Conservation (phyloP, 1,140 invertebrate species). For the Ceratosolen solmsi region DNA sequence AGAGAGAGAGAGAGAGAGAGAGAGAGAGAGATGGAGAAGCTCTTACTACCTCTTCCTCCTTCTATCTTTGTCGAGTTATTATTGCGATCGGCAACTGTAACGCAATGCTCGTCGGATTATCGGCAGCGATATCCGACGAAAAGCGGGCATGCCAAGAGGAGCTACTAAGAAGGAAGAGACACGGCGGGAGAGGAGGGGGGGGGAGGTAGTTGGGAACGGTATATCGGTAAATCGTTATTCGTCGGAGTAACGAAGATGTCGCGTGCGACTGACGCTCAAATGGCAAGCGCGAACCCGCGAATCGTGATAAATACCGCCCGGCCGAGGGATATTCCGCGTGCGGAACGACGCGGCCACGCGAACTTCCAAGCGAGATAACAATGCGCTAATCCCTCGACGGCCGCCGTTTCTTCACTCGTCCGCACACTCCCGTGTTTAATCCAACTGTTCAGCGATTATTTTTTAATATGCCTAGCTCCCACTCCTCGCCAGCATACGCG, state of each 20-base stretch:
- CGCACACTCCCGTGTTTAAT: background rate
- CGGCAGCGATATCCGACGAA: too few relatives aligned
- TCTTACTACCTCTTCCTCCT: background rate
- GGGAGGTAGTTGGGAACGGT: slow-evolving; percentile 24
- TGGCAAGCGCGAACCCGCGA: background rate
- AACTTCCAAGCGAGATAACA: background rate
- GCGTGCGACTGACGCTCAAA: slow-evolving; percentile 27
- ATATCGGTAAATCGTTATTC: slow-evolving; percentile 50
- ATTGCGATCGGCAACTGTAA: slow-evolving; percentile 27
- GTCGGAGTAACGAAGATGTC: slow-evolving; percentile 44
- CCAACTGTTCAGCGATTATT: background rate
- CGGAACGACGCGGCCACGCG: background rate
- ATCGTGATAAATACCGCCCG: background rate
- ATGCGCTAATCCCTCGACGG: background rate
- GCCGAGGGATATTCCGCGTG: slow-evolving; percentile 28
- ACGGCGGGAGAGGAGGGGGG: background rate
- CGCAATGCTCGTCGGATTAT: background rate
- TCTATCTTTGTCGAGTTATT: slow-evolving; percentile 3
- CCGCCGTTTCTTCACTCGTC: background rate
- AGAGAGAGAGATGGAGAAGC: background rate
- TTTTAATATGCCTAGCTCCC: too few relatives aligned
- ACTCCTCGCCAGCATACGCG: background rate
- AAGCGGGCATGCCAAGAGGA: background rate
- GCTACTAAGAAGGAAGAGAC: background rate
- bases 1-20: background rate